Evolutionary conservation across 1,140 invertebrate genomes (phyloP).

Genomic region (Probaryconus sp.): DNA sequence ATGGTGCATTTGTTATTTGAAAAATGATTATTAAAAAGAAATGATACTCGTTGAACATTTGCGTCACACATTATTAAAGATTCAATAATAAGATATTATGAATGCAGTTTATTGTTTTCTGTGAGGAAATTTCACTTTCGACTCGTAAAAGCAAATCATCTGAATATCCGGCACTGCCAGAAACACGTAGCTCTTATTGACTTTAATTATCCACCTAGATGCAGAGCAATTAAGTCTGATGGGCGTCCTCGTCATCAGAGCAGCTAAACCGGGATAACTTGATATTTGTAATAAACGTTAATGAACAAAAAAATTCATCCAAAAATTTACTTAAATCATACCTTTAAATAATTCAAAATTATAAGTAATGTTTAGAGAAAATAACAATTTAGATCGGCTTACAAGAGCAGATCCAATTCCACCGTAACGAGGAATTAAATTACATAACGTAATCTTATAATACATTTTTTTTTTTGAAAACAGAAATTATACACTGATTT

Average conservation of each 20-base stretch:
- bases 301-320: too few relatives aligned
- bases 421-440: too few relatives aligned
- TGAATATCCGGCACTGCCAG: slow-evolving; percentile 14
- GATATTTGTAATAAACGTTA: slow-evolving; percentile 26
- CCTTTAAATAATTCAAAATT: slow-evolving; percentile 8
- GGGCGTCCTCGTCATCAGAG: slow-evolving; percentile 27
- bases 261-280: slow-evolving; percentile 18
- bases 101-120: not conserved
- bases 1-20: too few relatives aligned
- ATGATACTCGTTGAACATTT: too few relatives aligned
- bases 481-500: not conserved
- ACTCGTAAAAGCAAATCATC: slow-evolving; percentile 6
- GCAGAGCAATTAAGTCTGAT: slow-evolving; percentile 40
- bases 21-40: too few relatives aligned
- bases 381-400: too few relatives aligned
- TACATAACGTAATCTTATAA: too few relatives aligned
- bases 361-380: not conserved
- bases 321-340: slow-evolving; percentile 8
- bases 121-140: slow-evolving; percentile 13
- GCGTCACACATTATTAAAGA: slow-evolving; percentile 24
- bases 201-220: slow-evolving; percentile 45
- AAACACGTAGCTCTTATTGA: slow-evolving; percentile 18
- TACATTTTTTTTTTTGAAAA: too few relatives aligned
- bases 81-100: too few relatives aligned
- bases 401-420: too few relatives aligned